Conservation (phyloP, 2,113 vertebrate genomes). For the Xiphophorus hellerii region DNA sequence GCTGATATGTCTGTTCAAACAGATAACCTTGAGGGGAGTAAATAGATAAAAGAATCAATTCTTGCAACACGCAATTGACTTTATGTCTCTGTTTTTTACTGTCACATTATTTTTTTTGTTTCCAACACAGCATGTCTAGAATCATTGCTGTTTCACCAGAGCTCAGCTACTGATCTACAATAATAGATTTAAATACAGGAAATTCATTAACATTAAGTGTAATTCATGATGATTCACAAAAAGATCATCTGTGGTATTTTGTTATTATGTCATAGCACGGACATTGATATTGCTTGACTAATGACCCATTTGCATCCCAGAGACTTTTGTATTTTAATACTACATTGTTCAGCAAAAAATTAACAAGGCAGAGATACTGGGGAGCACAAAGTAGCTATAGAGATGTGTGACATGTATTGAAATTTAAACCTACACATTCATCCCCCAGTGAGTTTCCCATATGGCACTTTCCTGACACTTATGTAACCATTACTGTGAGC, state of each 20-base stretch:
- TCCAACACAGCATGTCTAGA: background rate
- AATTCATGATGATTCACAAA: background rate
- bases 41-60: background rate
- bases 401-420: background rate
- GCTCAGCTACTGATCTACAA: background rate
- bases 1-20: slow-evolving; percentile 7
- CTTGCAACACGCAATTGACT: background rate
- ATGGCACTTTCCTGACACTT: slow-evolving; percentile 31
- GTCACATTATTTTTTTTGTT: background rate
- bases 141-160: slow-evolving; percentile 1
- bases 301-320: background rate
- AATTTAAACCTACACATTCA: slow-evolving; percentile 23
- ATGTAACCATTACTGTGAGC: slow-evolving; percentile 35
- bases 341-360: background rate
- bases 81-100: slow-evolving; percentile 9
- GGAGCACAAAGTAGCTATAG: background rate
- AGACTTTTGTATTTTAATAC: background rate
- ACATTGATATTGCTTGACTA: background rate
- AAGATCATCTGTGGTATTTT: background rate
- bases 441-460: slow-evolving; percentile 23
- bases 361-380: background rate
- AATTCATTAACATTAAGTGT: slow-evolving; percentile 12
- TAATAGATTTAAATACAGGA: slow-evolving; percentile 6
- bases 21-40: slow-evolving; percentile 11
- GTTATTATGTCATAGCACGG: background rate